These are phyloP conservation scores for Fregata magnificens DNA, from an alignment of 2,113 vertebrate genomes.

Conservation along the genomic window DNA sequence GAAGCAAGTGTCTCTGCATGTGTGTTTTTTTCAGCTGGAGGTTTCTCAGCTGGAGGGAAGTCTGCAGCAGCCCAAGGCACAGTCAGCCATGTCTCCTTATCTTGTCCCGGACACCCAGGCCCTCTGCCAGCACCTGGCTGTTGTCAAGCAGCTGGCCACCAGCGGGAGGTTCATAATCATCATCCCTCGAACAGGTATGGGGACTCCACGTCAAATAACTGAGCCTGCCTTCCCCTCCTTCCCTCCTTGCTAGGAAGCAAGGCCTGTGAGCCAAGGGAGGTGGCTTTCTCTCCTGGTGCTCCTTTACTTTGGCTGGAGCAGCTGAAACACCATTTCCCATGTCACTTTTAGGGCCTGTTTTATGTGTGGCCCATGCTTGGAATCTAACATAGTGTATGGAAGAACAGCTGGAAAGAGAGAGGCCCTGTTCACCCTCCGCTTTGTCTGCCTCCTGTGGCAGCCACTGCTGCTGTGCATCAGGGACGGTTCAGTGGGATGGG, in stretches of 20 bases:
- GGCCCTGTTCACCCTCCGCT: not conserved
- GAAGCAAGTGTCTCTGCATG: not conserved
- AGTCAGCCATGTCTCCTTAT: slow-evolving; percentile 97
- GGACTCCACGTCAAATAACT: fast-evolving
- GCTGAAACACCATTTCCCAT: not conserved
- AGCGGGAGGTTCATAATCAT: slow-evolving; percentile 97
- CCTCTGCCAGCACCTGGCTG: slow-evolving; percentile 89
- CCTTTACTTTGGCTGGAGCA: not conserved
- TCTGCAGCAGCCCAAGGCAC: slow-evolving; percentile 92
- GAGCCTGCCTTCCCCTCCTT: not conserved
- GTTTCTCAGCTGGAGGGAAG: slow-evolving; percentile 97
- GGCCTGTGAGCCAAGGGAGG: not conserved
- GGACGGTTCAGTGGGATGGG: not conserved
- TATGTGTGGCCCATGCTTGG: not conserved
- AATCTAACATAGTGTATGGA: fast-evolving
- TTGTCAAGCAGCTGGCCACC: slow-evolving; percentile 87
- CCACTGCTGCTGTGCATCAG: not conserved
- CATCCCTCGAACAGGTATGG: slow-evolving; percentile 91
- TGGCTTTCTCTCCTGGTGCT: not conserved
- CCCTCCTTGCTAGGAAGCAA: not conserved
- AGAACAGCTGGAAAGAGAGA: not conserved
- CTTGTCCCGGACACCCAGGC: slow-evolving; percentile 92
- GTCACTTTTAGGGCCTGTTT: not conserved
- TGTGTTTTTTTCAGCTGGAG: slow-evolving; percentile 80
- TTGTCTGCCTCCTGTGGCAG: not conserved